A percentile compares a stretch with the other conserved stretches of the same genome.
Conservation (phyloP, 1,140 invertebrate genomes). For the Saxidomus purpurata region DNA sequence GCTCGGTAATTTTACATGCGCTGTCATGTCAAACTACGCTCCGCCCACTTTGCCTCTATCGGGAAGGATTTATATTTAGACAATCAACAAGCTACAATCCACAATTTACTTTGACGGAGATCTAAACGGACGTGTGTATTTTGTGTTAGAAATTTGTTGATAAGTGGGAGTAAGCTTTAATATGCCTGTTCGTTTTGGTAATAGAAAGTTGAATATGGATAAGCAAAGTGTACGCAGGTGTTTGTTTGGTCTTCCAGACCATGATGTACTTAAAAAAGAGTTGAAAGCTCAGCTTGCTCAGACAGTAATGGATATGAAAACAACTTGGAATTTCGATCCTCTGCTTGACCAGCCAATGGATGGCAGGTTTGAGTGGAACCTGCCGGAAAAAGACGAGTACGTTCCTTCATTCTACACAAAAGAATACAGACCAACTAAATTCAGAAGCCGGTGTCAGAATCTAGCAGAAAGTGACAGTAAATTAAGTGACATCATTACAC, state of each 20-base stretch:
- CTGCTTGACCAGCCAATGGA: slow-evolving; percentile 35
- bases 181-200: slow-evolving; percentile 47
- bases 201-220: background rate
- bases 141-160: background rate
- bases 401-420: slow-evolving; percentile 51
- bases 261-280: slow-evolving; percentile 26
- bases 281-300: slow-evolving; percentile 25
- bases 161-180: background rate
- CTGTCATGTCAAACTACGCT: slow-evolving; percentile 13
- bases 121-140: slow-evolving; percentile 7
- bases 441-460: background rate
- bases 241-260: slow-evolving; percentile 53
- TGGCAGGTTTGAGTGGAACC: slow-evolving; percentile 45
- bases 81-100: background rate
- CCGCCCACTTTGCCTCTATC: background rate
- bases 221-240: slow-evolving; percentile 13
- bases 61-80: slow-evolving; percentile 7
- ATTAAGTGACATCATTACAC: background rate
- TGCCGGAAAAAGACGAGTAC: slow-evolving; percentile 2
- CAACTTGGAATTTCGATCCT: slow-evolving; percentile 51
- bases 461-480: slow-evolving; percentile 5
- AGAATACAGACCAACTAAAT: slow-evolving; percentile 38
- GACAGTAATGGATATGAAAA: slow-evolving; percentile 14
- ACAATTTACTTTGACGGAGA: background rate
- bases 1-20: slow-evolving; percentile 32